A percentile compares a stretch with the other conserved stretches of the same genome.
These are phyloP conservation scores for Drosophila subquinaria DNA, from an alignment of 2,888 invertebrate genomes.

Conservation along the genomic window DNA sequence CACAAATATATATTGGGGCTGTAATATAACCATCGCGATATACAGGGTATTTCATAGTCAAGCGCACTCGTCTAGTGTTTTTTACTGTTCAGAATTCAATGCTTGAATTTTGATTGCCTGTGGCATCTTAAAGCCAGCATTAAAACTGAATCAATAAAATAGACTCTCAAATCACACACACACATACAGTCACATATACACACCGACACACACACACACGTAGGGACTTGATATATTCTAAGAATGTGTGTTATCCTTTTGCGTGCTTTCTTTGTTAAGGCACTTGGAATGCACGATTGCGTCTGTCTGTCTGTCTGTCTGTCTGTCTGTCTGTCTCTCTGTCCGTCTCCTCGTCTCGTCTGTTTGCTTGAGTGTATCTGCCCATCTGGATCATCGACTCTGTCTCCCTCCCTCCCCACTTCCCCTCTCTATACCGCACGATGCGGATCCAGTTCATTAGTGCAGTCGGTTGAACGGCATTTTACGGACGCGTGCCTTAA, in stretches of 20 bases:
- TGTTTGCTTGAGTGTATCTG: conserved; percentile 20
- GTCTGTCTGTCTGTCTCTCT: conserved; percentile 20
- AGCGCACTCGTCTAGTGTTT: no score
- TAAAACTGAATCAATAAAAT: conserved; percentile 51
- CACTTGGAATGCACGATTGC: conserved; percentile 62
- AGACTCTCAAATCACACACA: conserved; percentile 5
- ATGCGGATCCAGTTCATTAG: conserved; percentile 72
- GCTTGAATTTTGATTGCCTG: background rate
- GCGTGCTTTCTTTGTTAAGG: conserved; percentile 16
- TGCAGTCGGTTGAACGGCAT: conserved; percentile 76
- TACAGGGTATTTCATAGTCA: background rate
- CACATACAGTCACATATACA: background rate
- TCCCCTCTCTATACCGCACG: conserved; percentile 11
- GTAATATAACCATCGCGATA: no score
- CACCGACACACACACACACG: background rate
- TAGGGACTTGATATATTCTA: background rate
- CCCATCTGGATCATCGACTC: conserved; percentile 4
- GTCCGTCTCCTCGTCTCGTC: background rate
- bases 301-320: conserved; percentile 9
- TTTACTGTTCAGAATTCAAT: background rate
- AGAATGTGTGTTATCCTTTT: conserved; percentile 22
- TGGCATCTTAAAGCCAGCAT: conserved; percentile 6
- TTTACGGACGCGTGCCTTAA: conserved; percentile 78
- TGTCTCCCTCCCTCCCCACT: background rate
- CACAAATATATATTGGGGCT: background rate